Evolutionary conservation across 92 coral and sea anemone genomes (phyloP), one percentile per base, ranked within the genome.

Genomic region (Galaxea fascicularis): DNA sequence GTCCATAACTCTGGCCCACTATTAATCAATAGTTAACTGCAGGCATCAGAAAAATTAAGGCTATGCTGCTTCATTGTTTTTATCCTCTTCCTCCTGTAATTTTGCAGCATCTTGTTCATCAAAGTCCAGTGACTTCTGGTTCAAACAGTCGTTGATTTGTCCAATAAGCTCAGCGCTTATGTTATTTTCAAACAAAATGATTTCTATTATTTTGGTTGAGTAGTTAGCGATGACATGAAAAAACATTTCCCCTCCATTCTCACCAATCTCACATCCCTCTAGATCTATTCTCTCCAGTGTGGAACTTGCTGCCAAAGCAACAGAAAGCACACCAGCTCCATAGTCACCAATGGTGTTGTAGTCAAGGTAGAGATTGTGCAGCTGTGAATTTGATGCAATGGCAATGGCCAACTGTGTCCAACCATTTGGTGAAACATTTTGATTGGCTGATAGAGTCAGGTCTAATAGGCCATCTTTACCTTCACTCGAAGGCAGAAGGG

Each of bases 391-490:
- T 35, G 98, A 98, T 21, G 99, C 97, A 24, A 96, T 95, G 58
- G 98, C 98, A 86, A 96, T 94, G 25, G 99, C 98, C 28, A 96
- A 90, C 64, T 94, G 94, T 4, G 99, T 89, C 98, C 99, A 96
- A 6, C 99, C 99, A 47, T 79, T 90, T 0, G 94, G 91, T 13
- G 98, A 89, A 49, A 96, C 84, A 22, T 79, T 76, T 22, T 79
- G 93, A 83, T 96, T 96, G 66, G 98, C 99, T 28, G 99, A 95
- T 60, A 96, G 74, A 12, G 98, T 93, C 15, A 96, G 93, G 46
- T 95, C 95, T 18, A 65, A 31, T 11, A 95, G 79, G 14, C 91
- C 92, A 11, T 85, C 90, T 65, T 86, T 95, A 27, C 87, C 88
- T 35, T 94, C 94, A 1, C 73, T 75, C 0, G 94, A 92, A 22